These are phyloP conservation scores for Nephila pilipes DNA, from an alignment of 1,140 invertebrate species.

Conservation along the genomic window DNA sequence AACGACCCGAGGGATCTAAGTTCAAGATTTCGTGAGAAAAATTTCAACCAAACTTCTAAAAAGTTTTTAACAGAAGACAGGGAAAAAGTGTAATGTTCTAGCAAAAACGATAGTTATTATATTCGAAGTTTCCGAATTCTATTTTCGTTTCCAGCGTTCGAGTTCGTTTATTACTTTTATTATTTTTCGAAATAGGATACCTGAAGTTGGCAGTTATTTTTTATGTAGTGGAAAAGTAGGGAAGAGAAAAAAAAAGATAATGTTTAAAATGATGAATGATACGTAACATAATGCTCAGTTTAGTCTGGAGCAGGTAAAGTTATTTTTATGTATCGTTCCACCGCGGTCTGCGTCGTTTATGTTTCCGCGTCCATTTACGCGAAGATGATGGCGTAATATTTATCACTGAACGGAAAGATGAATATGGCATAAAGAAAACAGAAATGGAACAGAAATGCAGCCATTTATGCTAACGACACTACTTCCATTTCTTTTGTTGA, in stretches of 20 bases:
- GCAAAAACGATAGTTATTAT: constrained; percentile 11
- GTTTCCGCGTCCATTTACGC: constrained; percentile 1
- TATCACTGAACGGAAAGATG: not conserved
- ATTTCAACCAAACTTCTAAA: not conserved
- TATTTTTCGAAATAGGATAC: not conserved
- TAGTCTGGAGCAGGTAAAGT: constrained; percentile 15
- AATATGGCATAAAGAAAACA: not conserved
- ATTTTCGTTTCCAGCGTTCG: not conserved
- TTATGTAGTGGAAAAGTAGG: not conserved
- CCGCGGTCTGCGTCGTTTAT: not conserved
- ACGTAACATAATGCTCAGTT: constrained; percentile 49
- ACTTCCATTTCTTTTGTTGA: not conserved
- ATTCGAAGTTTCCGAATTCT: not conserved
- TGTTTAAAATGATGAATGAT: constrained; percentile 32
- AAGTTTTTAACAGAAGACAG: not conserved
- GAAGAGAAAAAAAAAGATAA: not conserved
- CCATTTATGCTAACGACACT: not conserved
- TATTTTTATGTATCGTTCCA: constrained; percentile 20
- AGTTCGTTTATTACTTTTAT: constrained; percentile 8
- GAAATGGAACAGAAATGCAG: constrained; percentile 19
- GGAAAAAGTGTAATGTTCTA: not conserved
- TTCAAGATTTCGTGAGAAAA: not conserved
- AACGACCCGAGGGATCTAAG: not conserved
- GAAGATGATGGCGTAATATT: not conserved
- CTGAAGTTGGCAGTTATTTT: constrained; percentile 3